These are phyloP conservation scores for Thecocarcelia acutangulata DNA, from an alignment of 2,888 invertebrate species.

Conservation along the genomic window DNA sequence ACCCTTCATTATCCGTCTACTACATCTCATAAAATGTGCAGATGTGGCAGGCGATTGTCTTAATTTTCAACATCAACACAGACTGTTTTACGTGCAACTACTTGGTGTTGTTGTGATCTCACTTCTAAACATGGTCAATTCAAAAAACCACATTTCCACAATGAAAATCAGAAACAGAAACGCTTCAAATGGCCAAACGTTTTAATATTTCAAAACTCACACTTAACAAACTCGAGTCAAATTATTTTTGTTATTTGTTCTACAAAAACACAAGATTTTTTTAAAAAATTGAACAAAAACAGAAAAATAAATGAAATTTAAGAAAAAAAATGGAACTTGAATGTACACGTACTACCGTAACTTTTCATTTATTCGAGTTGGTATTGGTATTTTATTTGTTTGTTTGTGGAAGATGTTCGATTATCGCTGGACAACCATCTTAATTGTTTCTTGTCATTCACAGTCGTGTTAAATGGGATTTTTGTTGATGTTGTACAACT, in stretches of 20 bases:
- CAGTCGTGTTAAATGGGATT: conserved; percentile 58
- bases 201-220: conserved; percentile 51
- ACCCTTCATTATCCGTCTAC: conserved; percentile 66
- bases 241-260: conserved; percentile 54
- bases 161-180: too few relatives aligned
- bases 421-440: conserved; percentile 71
- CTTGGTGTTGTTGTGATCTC: conserved; percentile 59
- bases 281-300: conserved; percentile 16
- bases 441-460: conserved; percentile 71
- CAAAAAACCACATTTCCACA: conserved; percentile 16
- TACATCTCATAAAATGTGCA: conserved; percentile 59
- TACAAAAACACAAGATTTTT: conserved; percentile 21
- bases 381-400: conserved; percentile 6
- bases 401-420: conserved; percentile 53
- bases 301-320: conserved; percentile 6
- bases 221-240: conserved; percentile 45
- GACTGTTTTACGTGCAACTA: conserved; percentile 10
- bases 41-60: conserved; percentile 63
- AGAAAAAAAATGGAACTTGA: conserved; percentile 24
- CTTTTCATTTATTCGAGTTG: conserved; percentile 11
- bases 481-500: conserved; percentile 36
- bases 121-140: conserved; percentile 67
- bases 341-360: conserved; percentile 21
- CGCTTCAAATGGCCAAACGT: conserved; percentile 36
- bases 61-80: conserved; percentile 56